phyloP scores from a whole-genome alignment of 1,140 invertebrate species.

The Conus ventricosus region DNA sequence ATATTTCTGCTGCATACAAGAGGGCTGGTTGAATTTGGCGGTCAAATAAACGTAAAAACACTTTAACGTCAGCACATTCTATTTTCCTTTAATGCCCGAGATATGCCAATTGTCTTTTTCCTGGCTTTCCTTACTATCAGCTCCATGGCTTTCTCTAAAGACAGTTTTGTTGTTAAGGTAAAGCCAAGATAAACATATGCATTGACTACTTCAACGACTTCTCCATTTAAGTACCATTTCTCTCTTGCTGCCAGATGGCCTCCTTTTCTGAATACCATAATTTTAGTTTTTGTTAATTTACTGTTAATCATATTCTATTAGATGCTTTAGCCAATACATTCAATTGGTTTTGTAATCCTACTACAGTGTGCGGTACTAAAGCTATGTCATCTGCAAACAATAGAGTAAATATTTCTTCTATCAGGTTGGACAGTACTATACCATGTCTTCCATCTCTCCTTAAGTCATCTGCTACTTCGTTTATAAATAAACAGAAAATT shows the following conservation, averaged over 20 bases:
- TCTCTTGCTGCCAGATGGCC: not conserved
- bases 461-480: conserved; percentile 3
- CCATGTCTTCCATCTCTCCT: conserved; percentile 11
- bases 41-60: conserved; percentile 2
- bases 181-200: conserved; percentile 3
- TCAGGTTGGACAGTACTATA: not conserved
- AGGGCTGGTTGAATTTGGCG: not conserved
- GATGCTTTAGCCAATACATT: not conserved
- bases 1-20: not conserved
- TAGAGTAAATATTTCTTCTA: conserved; percentile 9
- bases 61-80: not conserved
- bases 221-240: conserved; percentile 8
- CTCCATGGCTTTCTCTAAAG: not conserved
- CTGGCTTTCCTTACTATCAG: not conserved
- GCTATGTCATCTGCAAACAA: not conserved
- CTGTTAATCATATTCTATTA: not conserved
- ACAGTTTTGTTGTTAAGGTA: not conserved
- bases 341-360: not conserved
- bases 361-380: not conserved
- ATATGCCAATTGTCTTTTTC: not conserved
- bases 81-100: not conserved
- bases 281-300: not conserved
- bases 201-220: not conserved
- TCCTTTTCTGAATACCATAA: not conserved
- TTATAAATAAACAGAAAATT: not conserved